phyloP scores from a whole-genome alignment of 2,797 vertebrate species.

The Crax fasciolata region DNA sequence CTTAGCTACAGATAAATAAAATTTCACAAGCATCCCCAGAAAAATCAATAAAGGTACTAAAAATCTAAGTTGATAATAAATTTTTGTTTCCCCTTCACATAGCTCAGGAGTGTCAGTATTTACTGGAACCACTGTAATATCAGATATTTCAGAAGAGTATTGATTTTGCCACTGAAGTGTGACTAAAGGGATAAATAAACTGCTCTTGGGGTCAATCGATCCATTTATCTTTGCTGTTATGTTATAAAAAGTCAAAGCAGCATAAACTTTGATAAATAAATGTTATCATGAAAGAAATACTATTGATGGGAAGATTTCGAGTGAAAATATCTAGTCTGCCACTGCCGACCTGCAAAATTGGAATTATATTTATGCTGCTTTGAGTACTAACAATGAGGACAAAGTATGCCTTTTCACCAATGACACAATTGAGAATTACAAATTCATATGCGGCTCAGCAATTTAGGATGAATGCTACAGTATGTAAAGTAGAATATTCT shows the following conservation, averaged over 20 bases:
- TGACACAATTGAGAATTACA: background rate
- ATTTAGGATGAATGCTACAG: background rate
- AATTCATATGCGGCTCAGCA: background rate
- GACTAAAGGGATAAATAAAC: slow-evolving; percentile 91
- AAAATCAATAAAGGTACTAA: slow-evolving; percentile 87
- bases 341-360: slow-evolving; percentile 16
- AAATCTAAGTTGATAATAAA: slow-evolving; percentile 87
- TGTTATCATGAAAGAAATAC: slow-evolving; percentile 81
- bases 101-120: slow-evolving; percentile 86
- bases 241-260: slow-evolving; percentile 86
- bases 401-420: background rate
- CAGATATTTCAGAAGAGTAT: slow-evolving; percentile 87
- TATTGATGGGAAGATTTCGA: slow-evolving; percentile 66
- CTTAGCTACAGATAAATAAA: slow-evolving; percentile 86
- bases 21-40: slow-evolving; percentile 82
- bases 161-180: slow-evolving; percentile 89
- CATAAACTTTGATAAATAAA: slow-evolving; percentile 86
- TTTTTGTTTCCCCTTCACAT: slow-evolving; percentile 84
- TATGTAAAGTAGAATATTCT: background rate
- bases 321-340: slow-evolving; percentile 7
- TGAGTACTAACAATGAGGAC: slow-evolving; percentile 19
- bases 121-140: slow-evolving; percentile 85
- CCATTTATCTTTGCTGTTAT: slow-evolving; percentile 87
- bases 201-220: slow-evolving; percentile 86
- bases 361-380: slow-evolving; percentile 49